phyloP scores from a whole-genome alignment of 2,113 vertebrate genomes.

The Callochromis pleurospilus region DNA sequence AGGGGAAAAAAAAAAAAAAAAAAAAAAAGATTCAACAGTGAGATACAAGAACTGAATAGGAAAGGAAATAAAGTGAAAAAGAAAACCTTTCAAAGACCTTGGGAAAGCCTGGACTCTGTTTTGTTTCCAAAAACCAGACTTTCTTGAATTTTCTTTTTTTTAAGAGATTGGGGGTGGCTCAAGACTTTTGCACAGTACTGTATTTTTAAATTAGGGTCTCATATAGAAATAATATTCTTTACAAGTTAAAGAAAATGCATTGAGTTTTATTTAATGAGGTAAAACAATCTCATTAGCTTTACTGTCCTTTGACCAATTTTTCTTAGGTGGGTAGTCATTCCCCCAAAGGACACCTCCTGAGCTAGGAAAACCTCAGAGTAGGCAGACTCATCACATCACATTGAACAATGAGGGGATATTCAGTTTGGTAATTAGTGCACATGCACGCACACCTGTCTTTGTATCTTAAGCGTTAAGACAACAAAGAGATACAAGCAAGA shows the following conservation, averaged over 20 bases:
- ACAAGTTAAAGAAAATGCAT: background rate
- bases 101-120: background rate
- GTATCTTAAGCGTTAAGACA: background rate
- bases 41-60: background rate
- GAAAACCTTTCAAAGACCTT: background rate
- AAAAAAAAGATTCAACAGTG: background rate
- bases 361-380: background rate
- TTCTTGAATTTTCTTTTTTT: background rate
- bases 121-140: background rate
- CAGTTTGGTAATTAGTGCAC: background rate
- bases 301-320: background rate
- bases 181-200: background rate
- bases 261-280: background rate
- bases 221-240: background rate
- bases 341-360: background rate
- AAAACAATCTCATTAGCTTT: background rate
- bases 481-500: background rate
- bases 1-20: no score
- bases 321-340: background rate
- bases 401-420: background rate
- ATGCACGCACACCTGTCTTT: background rate
- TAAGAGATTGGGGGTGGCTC: background rate
- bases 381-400: background rate
- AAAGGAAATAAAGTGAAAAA: background rate
- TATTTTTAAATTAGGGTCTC: background rate